Evolutionary conservation across 2,113 vertebrate genomes (phyloP).

Genomic region (Lanius ludovicianus): DNA sequence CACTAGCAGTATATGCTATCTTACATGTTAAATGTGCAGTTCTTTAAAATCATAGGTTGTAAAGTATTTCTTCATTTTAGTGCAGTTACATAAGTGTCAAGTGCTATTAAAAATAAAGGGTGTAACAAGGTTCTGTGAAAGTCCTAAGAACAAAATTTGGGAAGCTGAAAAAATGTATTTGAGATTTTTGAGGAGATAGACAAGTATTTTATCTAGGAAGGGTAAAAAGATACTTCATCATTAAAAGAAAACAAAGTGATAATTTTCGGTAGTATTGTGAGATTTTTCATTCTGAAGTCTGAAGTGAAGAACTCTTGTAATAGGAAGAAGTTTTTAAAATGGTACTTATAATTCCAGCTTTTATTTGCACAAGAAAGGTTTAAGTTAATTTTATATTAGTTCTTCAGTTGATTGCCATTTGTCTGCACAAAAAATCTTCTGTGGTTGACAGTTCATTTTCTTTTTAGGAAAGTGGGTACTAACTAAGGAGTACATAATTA

Average conservation of each 20-base stretch:
- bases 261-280: constrained; percentile 14
- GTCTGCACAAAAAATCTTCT: constrained; percentile 59
- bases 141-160: not conserved
- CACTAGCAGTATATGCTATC: not conserved
- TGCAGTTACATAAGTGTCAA: not conserved
- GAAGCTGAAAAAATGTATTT: not conserved
- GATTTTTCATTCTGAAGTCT: not conserved
- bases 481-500: constrained; percentile 89
- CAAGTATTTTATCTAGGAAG: not conserved
- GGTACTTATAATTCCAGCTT: not conserved
- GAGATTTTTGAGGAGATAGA: not conserved
- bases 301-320: not conserved
- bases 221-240: not conserved
- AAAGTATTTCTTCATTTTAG: not conserved
- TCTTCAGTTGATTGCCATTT: constrained; percentile 70
- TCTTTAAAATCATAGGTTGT: not conserved
- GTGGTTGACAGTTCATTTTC: constrained; percentile 70
- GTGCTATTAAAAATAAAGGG: not conserved
- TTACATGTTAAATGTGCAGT: not conserved
- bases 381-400: constrained; percentile 60
- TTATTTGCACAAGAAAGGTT: constrained; percentile 40
- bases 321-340: constrained; percentile 22
- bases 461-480: constrained; percentile 94
- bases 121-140: not conserved
- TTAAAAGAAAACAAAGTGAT: not conserved